Evolutionary conservation across 2,888 invertebrate genomes (phyloP).

Genomic region (Nesidiocoris tenuis): DNA sequence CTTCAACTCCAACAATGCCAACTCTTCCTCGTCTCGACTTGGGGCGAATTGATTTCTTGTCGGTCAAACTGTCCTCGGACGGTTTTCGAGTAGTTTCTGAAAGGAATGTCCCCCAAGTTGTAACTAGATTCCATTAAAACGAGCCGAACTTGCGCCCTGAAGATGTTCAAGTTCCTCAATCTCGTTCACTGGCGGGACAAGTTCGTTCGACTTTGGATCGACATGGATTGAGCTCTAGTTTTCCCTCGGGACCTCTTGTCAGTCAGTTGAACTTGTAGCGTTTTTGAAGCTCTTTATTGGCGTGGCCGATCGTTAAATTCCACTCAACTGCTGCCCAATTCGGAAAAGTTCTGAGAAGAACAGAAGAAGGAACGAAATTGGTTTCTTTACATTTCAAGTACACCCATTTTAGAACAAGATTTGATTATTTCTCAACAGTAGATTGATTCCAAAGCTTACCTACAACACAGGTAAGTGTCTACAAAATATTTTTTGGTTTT

Average conservation of each 20-base stretch:
- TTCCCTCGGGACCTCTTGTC: background rate
- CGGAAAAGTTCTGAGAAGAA: no score
- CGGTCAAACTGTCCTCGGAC: conserved; percentile 23
- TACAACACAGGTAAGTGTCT: no score
- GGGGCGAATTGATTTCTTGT: conserved; percentile 37
- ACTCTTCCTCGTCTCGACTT: background rate
- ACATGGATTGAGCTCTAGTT: background rate
- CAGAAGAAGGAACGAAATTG: no score
- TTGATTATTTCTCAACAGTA: no score
- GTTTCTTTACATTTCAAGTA: no score
- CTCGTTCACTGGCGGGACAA: background rate
- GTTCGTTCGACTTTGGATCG: background rate
- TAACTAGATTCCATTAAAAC: conserved; percentile 40
- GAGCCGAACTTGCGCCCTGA: background rate
- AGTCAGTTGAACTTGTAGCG: background rate
- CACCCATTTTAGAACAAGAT: no score
- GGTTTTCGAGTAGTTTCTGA: conserved; percentile 9
- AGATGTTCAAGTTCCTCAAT: background rate
- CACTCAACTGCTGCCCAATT: no score
- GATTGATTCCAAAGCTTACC: no score
- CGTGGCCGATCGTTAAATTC: no score
- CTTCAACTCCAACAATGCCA: background rate
- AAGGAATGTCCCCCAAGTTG: conserved; percentile 35
- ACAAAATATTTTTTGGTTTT: no score
- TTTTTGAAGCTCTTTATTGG: background rate